Percentiles rank a stretch among this genome's conserved stretches.
phyloP scores from a whole-genome alignment of 2,888 invertebrate genomes.

The Noctua comes region DNA sequence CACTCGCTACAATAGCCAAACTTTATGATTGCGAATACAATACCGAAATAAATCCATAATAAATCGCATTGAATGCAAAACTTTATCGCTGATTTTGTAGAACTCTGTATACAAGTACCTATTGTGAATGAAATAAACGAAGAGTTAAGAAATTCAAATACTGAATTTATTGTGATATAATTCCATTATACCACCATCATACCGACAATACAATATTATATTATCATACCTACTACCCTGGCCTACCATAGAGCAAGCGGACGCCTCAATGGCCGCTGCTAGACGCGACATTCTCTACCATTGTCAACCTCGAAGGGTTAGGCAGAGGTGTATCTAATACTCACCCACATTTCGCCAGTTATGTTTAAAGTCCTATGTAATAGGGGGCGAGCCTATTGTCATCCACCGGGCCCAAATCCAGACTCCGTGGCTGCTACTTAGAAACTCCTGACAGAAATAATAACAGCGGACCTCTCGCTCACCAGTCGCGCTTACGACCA shows the following conservation, averaged over 20 bases:
- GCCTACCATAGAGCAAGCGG: neutral
- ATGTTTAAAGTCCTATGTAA: too few species aligned
- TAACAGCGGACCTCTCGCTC: too few species aligned
- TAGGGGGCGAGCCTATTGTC: too few species aligned
- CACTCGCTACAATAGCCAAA: slow-evolving; percentile 16
- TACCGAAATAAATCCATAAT: slow-evolving; percentile 6
- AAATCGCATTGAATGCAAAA: neutral
- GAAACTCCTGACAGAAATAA: too few species aligned
- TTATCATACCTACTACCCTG: neutral
- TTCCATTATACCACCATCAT: neutral
- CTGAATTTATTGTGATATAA: neutral
- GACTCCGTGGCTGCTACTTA: too few species aligned
- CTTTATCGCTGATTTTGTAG: neutral
- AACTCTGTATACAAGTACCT: neutral
- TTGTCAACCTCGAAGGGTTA: too few species aligned
- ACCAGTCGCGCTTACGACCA: too few species aligned
- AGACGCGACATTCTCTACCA: neutral
- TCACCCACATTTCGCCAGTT: too few species aligned
- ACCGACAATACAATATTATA: neutral
- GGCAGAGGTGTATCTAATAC: too few species aligned
- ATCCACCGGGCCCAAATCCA: too few species aligned
- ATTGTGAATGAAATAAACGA: neutral
- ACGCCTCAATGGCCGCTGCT: neutral
- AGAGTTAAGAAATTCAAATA: slow-evolving; percentile 7
- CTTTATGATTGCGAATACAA: slow-evolving; percentile 22